phyloP scores from a whole-genome alignment of 1,140 invertebrate species.

The Thaumatotibia leucotreta region DNA sequence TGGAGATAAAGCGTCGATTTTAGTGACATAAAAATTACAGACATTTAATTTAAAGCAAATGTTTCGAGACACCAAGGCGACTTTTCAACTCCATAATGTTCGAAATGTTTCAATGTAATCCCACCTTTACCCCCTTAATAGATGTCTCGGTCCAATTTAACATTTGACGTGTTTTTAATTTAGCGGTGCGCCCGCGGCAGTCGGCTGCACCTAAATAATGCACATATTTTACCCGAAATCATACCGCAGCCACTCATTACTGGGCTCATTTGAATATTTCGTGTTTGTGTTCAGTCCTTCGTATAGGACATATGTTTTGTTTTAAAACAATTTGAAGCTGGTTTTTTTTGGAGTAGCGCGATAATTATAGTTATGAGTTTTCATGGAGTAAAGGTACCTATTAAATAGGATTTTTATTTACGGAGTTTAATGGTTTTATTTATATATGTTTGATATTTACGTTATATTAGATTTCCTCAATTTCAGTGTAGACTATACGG shows the following conservation, averaged over 20 bases:
- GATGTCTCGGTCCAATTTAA: slow-evolving; percentile 75
- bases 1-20: no score
- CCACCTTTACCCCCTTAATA: slow-evolving; percentile 62
- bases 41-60: no score
- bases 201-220: slow-evolving; percentile 68
- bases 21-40: no score
- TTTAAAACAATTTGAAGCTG: background rate
- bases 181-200: slow-evolving; percentile 67
- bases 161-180: slow-evolving; percentile 76
- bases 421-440: background rate
- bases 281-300: slow-evolving; percentile 1
- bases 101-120: slow-evolving; percentile 23
- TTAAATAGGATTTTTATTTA: background rate
- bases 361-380: slow-evolving; percentile 9
- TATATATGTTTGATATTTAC: no score
- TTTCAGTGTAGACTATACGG: slow-evolving; percentile 34
- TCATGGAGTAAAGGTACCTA: background rate
- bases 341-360: slow-evolving; percentile 7
- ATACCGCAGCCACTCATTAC: slow-evolving; percentile 63
- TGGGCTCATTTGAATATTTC: slow-evolving; percentile 60
- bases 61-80: no score
- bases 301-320: slow-evolving; percentile 12
- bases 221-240: slow-evolving; percentile 68
- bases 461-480: slow-evolving; percentile 11
- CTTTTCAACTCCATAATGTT: background rate